Evolutionary conservation across 2,113 vertebrate genomes (phyloP).

Genomic region (Protobothrops flavoviridis): DNA sequence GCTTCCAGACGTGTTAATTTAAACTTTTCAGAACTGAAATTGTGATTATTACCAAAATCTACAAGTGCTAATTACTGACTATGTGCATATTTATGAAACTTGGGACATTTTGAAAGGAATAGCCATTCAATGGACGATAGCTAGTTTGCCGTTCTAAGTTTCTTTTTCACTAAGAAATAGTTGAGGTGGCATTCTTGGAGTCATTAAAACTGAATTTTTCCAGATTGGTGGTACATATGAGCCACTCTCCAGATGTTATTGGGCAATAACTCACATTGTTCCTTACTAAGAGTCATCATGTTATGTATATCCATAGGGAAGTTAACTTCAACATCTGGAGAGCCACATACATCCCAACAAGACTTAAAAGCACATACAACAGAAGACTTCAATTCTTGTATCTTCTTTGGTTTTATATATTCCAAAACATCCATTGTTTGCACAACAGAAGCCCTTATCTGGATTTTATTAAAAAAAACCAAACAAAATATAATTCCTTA

Average conservation of each 20-base stretch:
- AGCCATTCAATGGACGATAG: background rate
- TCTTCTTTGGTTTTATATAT: slow-evolving; percentile 40
- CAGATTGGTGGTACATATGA: slow-evolving; percentile 1
- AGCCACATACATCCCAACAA: background rate
- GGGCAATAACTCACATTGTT: background rate
- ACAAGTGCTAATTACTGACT: background rate
- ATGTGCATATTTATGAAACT: slow-evolving; percentile 33
- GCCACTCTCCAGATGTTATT: background rate
- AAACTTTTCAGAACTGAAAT: slow-evolving; percentile 19
- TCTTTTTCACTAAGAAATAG: background rate
- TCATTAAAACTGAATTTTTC: slow-evolving; percentile 31
- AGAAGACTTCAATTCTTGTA: slow-evolving; percentile 32
- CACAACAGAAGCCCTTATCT: slow-evolving; percentile 16
- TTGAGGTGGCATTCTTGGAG: background rate
- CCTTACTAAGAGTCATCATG: background rate
- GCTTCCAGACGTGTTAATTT: slow-evolving; percentile 1
- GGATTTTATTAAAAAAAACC: background rate
- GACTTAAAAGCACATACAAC: slow-evolving; percentile 24
- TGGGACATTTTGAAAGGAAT: background rate
- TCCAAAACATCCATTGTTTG: slow-evolving; percentile 31
- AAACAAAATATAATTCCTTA: slow-evolving; percentile 26
- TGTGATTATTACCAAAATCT: slow-evolving; percentile 25
- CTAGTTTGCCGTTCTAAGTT: background rate
- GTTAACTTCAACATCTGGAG: background rate
- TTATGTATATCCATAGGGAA: background rate